phyloP scores from a whole-genome alignment of 2,888 invertebrate genomes.

The Orchesellides sinensis region DNA sequence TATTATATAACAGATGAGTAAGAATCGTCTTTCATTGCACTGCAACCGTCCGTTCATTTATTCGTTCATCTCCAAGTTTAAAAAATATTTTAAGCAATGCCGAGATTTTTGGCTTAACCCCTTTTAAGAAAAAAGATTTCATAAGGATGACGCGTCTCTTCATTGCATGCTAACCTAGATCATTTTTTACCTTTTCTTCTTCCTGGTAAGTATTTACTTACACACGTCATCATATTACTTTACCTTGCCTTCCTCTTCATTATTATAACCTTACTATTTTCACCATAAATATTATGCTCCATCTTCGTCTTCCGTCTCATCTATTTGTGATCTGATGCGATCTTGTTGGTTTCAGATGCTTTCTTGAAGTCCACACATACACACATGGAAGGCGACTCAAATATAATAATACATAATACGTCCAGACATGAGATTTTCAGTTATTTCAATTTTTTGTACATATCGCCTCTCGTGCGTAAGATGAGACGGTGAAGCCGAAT shows the following conservation, averaged over 20 bases:
- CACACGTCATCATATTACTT: background rate
- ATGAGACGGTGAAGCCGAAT: conserved; percentile 8
- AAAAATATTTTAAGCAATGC: background rate
- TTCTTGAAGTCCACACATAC: no score
- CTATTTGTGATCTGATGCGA: background rate
- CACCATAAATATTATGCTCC: background rate
- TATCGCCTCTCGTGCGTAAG: conserved; percentile 16
- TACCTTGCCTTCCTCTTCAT: conserved; percentile 11
- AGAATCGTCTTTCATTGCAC: background rate
- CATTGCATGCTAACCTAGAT: no score
- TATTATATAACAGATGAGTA: no score
- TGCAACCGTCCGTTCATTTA: background rate
- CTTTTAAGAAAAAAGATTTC: conserved; percentile 7
- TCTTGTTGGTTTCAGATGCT: background rate
- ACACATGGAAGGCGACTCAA: no score
- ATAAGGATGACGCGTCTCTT: no score
- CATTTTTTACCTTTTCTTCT: no score
- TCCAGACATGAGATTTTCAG: no score
- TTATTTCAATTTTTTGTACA: no score
- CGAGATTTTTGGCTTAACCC: conserved; percentile 8
- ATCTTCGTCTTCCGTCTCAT: conserved; percentile 16
- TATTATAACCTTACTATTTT: conserved; percentile 9
- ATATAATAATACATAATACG: no score
- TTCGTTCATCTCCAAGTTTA: background rate
- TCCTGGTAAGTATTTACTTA: conserved; percentile 58